Percentiles rank a stretch among this genome's conserved stretches.
Evolutionary conservation across 53 echinoderm and acorn worm species (phyloP).

Genomic region (Mesocentrotus franciscanus): DNA sequence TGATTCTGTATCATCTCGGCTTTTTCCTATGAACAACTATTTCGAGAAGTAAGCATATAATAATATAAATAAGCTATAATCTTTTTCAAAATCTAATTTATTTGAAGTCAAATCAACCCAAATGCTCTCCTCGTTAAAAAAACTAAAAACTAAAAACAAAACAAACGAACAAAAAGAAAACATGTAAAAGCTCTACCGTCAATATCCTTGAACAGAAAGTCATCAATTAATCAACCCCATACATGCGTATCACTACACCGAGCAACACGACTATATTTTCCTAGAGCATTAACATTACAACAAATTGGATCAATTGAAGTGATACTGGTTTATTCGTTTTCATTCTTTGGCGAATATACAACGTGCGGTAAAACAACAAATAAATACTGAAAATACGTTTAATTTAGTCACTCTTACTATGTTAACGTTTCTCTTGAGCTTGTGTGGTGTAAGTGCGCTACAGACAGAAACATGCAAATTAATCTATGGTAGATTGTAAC

Average conservation of each 20-base stretch:
- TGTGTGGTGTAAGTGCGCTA: not conserved
- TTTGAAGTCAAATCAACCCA: no score
- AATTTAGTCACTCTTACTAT: not conserved
- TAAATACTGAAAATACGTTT: not conserved
- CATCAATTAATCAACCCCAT: not conserved
- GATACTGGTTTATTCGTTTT: not conserved
- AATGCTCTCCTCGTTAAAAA: no score
- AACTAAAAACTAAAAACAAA: no score
- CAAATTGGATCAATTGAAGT: not conserved
- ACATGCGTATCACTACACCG: not conserved
- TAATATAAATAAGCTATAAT: no score
- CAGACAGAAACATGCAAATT: not conserved
- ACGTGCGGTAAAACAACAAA: not conserved
- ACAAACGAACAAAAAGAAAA: no score
- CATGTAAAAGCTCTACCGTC: not conserved
- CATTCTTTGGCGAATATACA: not conserved
- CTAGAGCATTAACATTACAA: not conserved
- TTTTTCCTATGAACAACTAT: no score
- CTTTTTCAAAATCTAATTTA: no score
- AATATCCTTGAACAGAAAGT: not conserved
- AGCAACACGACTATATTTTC: not conserved
- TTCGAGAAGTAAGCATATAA: no score
- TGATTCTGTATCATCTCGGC: no score
- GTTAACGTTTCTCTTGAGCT: not conserved
- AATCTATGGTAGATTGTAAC: slow-evolving; percentile 13